phyloP scores from a whole-genome alignment of 2,888 invertebrate genomes.

The Ypsolopha sequella region DNA sequence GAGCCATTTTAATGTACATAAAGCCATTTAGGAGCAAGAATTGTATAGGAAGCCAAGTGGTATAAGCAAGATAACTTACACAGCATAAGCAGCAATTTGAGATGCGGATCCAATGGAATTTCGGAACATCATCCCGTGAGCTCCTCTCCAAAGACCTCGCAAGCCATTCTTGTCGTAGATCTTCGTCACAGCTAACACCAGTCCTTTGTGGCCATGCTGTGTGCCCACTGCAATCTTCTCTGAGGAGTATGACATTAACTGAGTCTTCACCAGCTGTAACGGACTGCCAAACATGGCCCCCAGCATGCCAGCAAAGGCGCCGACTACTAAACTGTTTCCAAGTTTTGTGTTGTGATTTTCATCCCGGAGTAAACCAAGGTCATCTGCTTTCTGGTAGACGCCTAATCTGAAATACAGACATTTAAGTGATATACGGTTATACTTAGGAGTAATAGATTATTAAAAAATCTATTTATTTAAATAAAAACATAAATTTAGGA shows the following conservation, averaged over 20 bases:
- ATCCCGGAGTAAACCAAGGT: conserved; percentile 73
- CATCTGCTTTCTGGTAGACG: conserved; percentile 79
- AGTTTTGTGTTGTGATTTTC: conserved; percentile 77
- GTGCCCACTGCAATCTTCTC: conserved; percentile 88
- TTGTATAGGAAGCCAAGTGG: too few species aligned
- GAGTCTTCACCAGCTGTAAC: conserved; percentile 90
- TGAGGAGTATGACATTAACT: conserved; percentile 83
- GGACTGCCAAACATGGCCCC: conserved; percentile 89
- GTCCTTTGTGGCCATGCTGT: conserved; percentile 78
- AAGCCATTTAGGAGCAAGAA: too few species aligned
- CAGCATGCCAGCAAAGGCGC: conserved; percentile 81
- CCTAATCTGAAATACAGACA: conserved; percentile 71
- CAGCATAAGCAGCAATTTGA: conserved; percentile 84
- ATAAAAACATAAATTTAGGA: background rate
- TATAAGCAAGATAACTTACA: conserved; percentile 37
- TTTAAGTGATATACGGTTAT: background rate
- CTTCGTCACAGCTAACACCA: conserved; percentile 63
- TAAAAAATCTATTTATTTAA: background rate
- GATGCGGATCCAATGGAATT: conserved; percentile 87
- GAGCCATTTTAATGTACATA: too few species aligned
- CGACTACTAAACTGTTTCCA: conserved; percentile 76
- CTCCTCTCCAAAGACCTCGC: conserved; percentile 78
- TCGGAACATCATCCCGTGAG: conserved; percentile 79
- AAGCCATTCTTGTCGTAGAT: conserved; percentile 72
- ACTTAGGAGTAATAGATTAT: background rate